These are phyloP conservation scores for Eonycteris spelaea DNA, from an alignment of 2,113 vertebrate genomes.

Conservation along the genomic window DNA sequence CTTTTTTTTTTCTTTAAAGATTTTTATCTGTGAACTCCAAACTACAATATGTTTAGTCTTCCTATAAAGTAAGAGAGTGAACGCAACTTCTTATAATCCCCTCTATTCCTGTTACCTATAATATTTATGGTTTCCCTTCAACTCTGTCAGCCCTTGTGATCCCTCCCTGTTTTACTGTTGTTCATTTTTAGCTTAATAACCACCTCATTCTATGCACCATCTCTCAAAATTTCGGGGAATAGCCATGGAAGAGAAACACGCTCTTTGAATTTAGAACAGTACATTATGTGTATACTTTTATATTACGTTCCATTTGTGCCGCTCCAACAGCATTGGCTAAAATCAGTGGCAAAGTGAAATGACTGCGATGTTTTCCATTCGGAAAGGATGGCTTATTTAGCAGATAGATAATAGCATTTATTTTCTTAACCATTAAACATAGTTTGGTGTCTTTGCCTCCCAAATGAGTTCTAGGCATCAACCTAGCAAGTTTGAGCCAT, in stretches of 20 bases:
- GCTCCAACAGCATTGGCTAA: background rate
- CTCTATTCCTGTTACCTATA: background rate
- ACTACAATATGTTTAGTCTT: background rate
- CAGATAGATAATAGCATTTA: conserved; percentile 10
- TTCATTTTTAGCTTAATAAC: conserved; percentile 70
- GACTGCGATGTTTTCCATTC: conserved; percentile 57
- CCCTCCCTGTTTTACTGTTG: conserved; percentile 48
- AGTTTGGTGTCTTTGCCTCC: background rate
- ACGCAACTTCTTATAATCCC: background rate
- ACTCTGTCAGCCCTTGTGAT: background rate
- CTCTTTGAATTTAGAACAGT: conserved; percentile 66
- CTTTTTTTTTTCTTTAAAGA: background rate
- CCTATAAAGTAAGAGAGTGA: background rate
- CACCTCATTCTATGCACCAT: conserved; percentile 68
- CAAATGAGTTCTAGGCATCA: background rate
- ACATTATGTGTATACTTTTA: conserved; percentile 36
- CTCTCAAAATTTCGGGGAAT: conserved; percentile 72
- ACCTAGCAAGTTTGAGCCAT: background rate
- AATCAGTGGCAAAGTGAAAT: conserved; percentile 40
- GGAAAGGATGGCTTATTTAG: conserved; percentile 54
- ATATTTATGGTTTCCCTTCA: conserved; percentile 47
- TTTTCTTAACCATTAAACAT: conserved; percentile 64
- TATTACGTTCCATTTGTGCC: conserved; percentile 34
- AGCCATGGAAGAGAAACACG: conserved; percentile 57
- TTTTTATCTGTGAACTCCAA: conserved; percentile 24